Evolutionary conservation across 2,888 invertebrate genomes (phyloP).

Genomic region (Conomelus anceps): DNA sequence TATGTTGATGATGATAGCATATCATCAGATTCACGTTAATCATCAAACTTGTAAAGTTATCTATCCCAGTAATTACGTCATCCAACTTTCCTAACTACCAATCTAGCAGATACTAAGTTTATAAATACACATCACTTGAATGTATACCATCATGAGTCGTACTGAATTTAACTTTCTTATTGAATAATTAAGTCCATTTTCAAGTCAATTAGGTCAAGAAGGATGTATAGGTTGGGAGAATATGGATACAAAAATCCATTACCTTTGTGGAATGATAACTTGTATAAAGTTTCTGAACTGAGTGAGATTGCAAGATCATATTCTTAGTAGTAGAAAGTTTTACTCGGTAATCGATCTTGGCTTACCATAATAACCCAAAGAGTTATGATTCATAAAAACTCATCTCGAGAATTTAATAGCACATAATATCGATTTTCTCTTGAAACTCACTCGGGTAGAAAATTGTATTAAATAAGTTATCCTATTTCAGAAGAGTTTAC

Average conservation of each 20-base stretch:
- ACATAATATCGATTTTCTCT: background rate
- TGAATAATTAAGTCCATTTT: too few relatives aligned
- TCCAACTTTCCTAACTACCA: too few relatives aligned
- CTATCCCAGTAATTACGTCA: too few relatives aligned
- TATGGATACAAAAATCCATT: too few relatives aligned
- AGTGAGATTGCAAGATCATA: background rate
- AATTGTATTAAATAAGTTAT: background rate
- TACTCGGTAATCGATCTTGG: background rate
- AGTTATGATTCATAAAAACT: background rate
- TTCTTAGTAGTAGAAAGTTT: background rate
- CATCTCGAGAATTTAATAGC: background rate
- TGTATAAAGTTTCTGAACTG: background rate
- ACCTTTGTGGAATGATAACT: background rate
- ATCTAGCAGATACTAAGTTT: too few relatives aligned
- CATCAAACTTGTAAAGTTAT: too few relatives aligned
- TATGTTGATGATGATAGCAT: too few relatives aligned
- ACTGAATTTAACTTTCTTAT: too few relatives aligned
- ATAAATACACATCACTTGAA: too few relatives aligned
- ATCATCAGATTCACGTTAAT: too few relatives aligned
- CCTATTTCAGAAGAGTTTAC: background rate
- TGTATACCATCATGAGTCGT: too few relatives aligned
- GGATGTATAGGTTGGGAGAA: background rate
- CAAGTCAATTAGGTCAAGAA: too few relatives aligned
- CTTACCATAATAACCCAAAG: background rate
- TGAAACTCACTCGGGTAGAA: background rate